Evolutionary conservation across 2,888 invertebrate species (phyloP).

Genomic region (Hypselothyrea guttata): DNA sequence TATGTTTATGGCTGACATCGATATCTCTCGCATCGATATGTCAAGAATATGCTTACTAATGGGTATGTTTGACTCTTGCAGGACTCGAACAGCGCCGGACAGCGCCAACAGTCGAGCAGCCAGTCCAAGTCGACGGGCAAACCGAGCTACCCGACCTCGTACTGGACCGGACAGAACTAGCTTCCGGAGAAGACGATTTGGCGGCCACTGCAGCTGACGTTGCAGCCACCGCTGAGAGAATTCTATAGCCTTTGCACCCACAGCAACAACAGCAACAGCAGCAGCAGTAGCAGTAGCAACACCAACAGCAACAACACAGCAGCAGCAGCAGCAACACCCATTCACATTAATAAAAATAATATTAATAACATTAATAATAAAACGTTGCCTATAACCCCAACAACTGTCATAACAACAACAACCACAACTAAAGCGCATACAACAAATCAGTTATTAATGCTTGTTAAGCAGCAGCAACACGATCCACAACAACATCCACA

Average conservation of each 20-base stretch:
- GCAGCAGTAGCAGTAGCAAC: conserved; percentile 22
- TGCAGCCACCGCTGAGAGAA: conserved; percentile 46
- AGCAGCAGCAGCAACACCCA: conserved; percentile 48
- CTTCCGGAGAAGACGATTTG: conserved; percentile 72
- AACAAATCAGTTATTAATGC: conserved; percentile 63
- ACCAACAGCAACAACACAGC: conserved; percentile 20
- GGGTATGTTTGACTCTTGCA: conserved; percentile 54
- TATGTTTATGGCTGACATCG: conserved; percentile 24
- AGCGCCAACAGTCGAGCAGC: conserved; percentile 82
- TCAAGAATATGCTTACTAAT: background rate
- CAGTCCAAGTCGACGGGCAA: conserved; percentile 82
- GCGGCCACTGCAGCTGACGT: conserved; percentile 62
- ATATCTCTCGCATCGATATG: background rate
- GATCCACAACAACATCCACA: conserved; percentile 21
- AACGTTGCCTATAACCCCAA: conserved; percentile 29
- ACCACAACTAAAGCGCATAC: conserved; percentile 15
- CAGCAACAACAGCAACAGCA: conserved; percentile 20
- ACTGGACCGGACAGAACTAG: conserved; percentile 83
- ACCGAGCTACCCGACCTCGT: conserved; percentile 82
- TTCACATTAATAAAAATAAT: conserved; percentile 53
- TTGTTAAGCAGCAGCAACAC: conserved; percentile 40
- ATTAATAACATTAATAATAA: conserved; percentile 17
- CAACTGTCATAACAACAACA: conserved; percentile 12
- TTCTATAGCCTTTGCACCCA: conserved; percentile 57
- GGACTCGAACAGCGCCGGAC: conserved; percentile 83